Evolutionary conservation across 1,140 invertebrate genomes (phyloP).

Genomic region (Trinorchestia longiramus): DNA sequence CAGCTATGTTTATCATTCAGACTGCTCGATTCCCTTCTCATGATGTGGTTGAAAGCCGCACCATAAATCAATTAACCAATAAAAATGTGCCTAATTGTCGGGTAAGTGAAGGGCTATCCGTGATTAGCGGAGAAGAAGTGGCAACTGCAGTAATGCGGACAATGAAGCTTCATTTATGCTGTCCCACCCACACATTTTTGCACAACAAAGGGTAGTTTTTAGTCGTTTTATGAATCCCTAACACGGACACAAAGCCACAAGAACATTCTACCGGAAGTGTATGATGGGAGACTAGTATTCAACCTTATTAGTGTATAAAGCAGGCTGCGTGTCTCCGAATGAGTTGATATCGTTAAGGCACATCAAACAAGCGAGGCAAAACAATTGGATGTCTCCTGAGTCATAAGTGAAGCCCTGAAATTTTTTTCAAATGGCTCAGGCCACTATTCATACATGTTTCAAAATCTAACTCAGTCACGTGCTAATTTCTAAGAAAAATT

Average conservation of each 20-base stretch:
- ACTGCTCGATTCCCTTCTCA: background rate
- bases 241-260: background rate
- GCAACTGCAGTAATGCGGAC: background rate
- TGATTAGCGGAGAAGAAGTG: background rate
- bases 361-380: background rate
- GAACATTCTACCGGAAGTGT: background rate
- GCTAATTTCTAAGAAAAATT: background rate
- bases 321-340: background rate
- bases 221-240: background rate
- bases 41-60: background rate
- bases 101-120: conserved; percentile 9
- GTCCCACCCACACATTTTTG: background rate
- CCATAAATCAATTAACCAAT: conserved; percentile 45
- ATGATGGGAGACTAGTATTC: background rate
- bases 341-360: background rate
- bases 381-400: background rate
- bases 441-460: background rate
- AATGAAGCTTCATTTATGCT: background rate
- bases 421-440: background rate
- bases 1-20: background rate
- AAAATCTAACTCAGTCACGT: background rate
- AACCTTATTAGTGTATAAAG: background rate
- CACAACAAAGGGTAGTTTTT: background rate
- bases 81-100: conserved; percentile 20
- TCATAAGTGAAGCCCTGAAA: background rate